Evolutionary conservation across 2,113 vertebrate species (phyloP).

Genomic region (Marmota flaviventris): DNA sequence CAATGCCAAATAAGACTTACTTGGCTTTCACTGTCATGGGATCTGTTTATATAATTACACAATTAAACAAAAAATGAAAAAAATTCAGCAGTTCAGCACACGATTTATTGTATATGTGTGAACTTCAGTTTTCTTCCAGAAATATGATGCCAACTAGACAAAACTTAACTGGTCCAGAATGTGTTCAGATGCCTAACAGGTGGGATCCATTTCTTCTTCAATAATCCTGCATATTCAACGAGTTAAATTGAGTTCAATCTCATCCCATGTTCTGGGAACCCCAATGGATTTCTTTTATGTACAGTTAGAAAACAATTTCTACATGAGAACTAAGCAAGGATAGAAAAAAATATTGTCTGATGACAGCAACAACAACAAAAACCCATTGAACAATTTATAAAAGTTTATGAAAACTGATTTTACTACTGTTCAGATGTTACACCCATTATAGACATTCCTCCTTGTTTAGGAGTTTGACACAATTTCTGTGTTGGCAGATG

Average conservation of each 20-base stretch:
- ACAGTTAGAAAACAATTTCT: constrained; percentile 24
- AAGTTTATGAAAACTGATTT: constrained; percentile 57
- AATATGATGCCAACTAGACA: not conserved
- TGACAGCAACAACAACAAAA: not conserved
- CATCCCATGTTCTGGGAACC: not conserved
- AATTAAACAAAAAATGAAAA: not conserved
- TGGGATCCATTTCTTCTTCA: constrained; percentile 17
- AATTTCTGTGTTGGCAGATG: constrained; percentile 72
- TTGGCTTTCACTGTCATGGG: not conserved
- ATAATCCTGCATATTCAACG: not conserved
- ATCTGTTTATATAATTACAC: not conserved
- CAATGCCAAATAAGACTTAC: not conserved
- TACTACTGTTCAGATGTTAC: constrained; percentile 54
- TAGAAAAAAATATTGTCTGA: not conserved
- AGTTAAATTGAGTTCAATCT: constrained; percentile 42
- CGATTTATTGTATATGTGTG: not conserved
- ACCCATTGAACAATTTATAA: constrained; percentile 31
- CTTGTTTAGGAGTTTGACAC: constrained; percentile 66
- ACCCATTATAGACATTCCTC: constrained; percentile 14
- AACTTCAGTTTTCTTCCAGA: not conserved
- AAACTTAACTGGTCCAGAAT: not conserved
- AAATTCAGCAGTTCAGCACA: not conserved
- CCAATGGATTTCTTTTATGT: not conserved
- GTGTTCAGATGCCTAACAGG: not conserved
- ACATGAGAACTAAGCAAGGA: not conserved